phyloP scores from a whole-genome alignment of 1,140 invertebrate genomes.

The Caenorhabditis tropicalis region DNA sequence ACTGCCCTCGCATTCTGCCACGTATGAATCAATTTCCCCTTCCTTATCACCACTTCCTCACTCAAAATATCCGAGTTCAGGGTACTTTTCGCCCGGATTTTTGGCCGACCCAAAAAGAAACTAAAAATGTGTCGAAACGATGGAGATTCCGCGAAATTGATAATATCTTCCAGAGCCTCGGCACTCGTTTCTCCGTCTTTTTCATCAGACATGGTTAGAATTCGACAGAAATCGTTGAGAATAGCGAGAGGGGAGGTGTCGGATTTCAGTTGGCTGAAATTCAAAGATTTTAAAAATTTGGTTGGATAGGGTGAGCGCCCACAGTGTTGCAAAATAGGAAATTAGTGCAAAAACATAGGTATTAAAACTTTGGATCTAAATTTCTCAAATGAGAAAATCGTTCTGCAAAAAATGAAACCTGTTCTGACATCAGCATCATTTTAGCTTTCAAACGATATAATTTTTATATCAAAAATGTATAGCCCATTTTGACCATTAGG shows the following conservation, averaged over 20 bases:
- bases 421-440: no score
- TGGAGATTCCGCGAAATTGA: background rate
- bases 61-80: background rate
- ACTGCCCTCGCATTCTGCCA: conserved; percentile 28
- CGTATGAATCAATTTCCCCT: conserved; percentile 1
- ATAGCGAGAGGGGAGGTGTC: conserved; percentile 10
- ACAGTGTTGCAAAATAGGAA: background rate
- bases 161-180: background rate
- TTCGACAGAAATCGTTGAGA: conserved; percentile 7
- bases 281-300: no score
- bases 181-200: background rate
- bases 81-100: conserved; percentile 5
- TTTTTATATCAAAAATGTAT: no score
- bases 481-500: no score
- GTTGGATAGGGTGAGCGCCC: no score
- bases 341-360: no score
- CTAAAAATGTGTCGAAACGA: conserved; percentile 11
- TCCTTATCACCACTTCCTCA: conserved; percentile 12
- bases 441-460: no score
- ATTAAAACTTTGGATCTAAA: no score
- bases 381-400: no score
- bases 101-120: background rate
- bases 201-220: conserved; percentile 16
- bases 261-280: conserved; percentile 14
- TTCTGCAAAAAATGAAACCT: no score